phyloP scores from a whole-genome alignment of 2,113 vertebrate species.

The Nannospalax galili region DNA sequence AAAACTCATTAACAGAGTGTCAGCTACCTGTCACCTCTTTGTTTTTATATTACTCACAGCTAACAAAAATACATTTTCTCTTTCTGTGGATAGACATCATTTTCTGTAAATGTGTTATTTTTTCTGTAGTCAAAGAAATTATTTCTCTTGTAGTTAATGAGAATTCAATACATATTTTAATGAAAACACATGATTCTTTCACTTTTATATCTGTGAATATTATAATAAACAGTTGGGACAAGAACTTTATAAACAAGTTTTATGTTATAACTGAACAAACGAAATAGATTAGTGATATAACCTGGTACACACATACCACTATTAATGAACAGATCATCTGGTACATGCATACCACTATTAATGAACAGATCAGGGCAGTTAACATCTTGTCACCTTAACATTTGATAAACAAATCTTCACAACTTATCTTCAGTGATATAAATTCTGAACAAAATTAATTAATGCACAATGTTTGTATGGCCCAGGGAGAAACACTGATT shows the following conservation, averaged over 20 bases:
- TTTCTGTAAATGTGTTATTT: neutral
- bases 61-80: neutral
- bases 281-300: neutral
- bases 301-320: neutral
- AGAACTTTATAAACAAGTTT: neutral
- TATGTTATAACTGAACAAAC: neutral
- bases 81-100: neutral
- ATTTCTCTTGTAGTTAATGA: constrained; percentile 6
- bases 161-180: neutral
- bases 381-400: neutral
- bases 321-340: neutral
- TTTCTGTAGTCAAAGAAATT: neutral
- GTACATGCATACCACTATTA: neutral
- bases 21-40: neutral
- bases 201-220: neutral
- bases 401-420: neutral
- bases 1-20: neutral
- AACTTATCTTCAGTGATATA: neutral
- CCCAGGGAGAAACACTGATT: neutral
- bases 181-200: constrained; percentile 4
- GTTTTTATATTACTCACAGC: neutral
- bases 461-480: neutral
- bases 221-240: neutral
- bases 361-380: neutral
- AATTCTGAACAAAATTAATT: neutral